Evolutionary conservation across 2,888 invertebrate genomes (phyloP), one percentile per base, ranked within the genome.

Genomic region (Palloptera scutellata): DNA sequence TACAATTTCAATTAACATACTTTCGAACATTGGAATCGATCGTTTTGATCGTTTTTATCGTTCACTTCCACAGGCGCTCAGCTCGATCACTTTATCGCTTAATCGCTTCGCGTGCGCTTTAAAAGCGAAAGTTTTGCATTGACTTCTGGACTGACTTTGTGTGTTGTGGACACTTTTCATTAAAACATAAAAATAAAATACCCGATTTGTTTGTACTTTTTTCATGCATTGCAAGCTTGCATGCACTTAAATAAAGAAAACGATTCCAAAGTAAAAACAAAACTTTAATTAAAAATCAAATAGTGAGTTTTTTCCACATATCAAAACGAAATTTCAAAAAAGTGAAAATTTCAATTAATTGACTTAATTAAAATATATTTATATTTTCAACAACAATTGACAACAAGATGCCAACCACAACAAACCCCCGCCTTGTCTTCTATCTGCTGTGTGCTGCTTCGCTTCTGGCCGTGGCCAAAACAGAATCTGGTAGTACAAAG

Each of bases 391-490:
- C 20, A 54, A 63, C 10, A 12, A 13, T 45, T 8, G 6, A 4
- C 57, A n/a, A n/a, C 60, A 71, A 40, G 54, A 75, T 74, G 74
- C 74, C 76, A 17, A 72, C 77, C 45, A 76, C 73, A 42, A 77
- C 78, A 48, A 79, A 79, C 72, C 79, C 82, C 66, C 82, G 83
- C 41, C 70, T 80, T 59, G 73, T 81, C 69, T 83, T 81, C 73
- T 81, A 83, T 66, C 65, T 81, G 65, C 72, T 83, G 55, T 82
- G 81, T 64, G 79, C 77, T 59, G 79, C 79, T 60, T 81, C 81
- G 17, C 72, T 81, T 20, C 61, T 83, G 70, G 83, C 82, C 54
- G 79, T 82, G 58, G 77, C 78, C 51, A 78, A 77, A 69, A 78
- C 82, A 64, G 81, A 83, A 73, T 74, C 81, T 73, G 82, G 83